Conservation (phyloP, 2,888 invertebrate genomes). For the Aphodius granarius region DNA sequence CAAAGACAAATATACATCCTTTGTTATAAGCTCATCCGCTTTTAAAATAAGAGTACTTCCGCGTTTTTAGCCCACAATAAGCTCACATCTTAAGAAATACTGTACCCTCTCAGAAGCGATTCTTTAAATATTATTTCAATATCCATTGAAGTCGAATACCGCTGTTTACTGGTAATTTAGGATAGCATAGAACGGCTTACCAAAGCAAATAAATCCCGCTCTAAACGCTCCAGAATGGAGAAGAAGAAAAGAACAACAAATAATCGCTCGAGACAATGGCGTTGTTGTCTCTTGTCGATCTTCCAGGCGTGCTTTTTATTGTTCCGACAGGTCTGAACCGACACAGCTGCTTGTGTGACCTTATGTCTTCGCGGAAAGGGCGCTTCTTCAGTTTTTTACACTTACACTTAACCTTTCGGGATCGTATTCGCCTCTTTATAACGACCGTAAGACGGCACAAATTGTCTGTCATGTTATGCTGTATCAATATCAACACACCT, state of each 20-base stretch:
- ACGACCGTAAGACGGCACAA: background rate
- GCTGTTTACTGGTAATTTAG: conserved; percentile 17
- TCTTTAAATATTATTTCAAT: conserved; percentile 27
- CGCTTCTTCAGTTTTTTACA: background rate
- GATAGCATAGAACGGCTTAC: background rate
- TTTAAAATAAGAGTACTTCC: background rate
- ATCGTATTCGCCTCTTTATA: conserved; percentile 2
- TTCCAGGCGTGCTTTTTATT: conserved; percentile 6
- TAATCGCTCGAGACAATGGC: conserved; percentile 9
- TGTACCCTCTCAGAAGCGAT: background rate
- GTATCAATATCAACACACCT: background rate
- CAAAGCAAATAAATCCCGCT: conserved; percentile 4
- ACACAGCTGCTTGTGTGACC: conserved; percentile 28
- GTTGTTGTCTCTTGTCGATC: background rate
- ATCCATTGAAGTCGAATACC: conserved; percentile 23
- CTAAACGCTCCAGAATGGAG: background rate
- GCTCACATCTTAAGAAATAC: background rate
- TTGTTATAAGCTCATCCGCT: background rate
- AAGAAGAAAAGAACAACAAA: conserved; percentile 2
- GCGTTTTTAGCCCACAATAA: background rate
- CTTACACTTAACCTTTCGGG: conserved; percentile 7
- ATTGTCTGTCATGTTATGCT: background rate
- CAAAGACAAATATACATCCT: background rate
- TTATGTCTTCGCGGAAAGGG: conserved; percentile 28
- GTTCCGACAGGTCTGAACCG: conserved; percentile 22